These are phyloP conservation scores for Labroides dimidiatus DNA, from an alignment of 2,797 vertebrate genomes.

Conservation along the genomic window DNA sequence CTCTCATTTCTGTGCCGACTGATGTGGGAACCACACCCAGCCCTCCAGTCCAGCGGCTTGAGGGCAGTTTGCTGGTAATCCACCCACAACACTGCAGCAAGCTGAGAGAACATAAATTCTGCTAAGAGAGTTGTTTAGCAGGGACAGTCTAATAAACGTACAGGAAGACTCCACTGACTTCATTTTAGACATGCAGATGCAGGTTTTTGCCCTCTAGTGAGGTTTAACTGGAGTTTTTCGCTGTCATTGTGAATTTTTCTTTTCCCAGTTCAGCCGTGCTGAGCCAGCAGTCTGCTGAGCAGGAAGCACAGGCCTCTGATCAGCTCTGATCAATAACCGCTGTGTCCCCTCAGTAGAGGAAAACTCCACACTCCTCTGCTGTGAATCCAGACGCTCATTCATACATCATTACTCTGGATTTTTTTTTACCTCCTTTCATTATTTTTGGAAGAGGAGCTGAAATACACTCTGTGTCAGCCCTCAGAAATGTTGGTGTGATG, in stretches of 20 bases:
- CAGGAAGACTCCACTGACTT: neutral
- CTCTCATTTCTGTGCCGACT: constrained; percentile 36
- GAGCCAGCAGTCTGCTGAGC: constrained; percentile 40
- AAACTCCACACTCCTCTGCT: neutral
- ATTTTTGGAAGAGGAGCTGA: neutral
- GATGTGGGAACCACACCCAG: constrained; percentile 60
- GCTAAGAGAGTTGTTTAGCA: constrained; percentile 21
- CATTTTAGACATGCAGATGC: neutral
- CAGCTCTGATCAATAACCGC: constrained; percentile 51
- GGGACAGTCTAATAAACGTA: neutral
- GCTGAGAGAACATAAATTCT: constrained; percentile 22
- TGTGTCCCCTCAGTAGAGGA: constrained; percentile 18
- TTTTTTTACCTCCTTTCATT: too few relatives aligned
- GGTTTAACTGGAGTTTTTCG: constrained; percentile 5
- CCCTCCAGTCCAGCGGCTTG: constrained; percentile 17
- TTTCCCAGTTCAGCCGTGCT: constrained; percentile 34
- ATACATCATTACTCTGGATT: neutral
- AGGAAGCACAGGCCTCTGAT: constrained; percentile 51
- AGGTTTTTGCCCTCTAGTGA: neutral
- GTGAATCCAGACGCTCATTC: neutral
- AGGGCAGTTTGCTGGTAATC: constrained; percentile 37
- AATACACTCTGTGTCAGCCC: neutral
- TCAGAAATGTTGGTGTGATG: neutral
- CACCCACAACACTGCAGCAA: constrained; percentile 35
- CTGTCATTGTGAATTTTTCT: constrained; percentile 1